Evolutionary conservation across 2,888 invertebrate genomes (phyloP).

Genomic region (Galerucella pusilla): DNA sequence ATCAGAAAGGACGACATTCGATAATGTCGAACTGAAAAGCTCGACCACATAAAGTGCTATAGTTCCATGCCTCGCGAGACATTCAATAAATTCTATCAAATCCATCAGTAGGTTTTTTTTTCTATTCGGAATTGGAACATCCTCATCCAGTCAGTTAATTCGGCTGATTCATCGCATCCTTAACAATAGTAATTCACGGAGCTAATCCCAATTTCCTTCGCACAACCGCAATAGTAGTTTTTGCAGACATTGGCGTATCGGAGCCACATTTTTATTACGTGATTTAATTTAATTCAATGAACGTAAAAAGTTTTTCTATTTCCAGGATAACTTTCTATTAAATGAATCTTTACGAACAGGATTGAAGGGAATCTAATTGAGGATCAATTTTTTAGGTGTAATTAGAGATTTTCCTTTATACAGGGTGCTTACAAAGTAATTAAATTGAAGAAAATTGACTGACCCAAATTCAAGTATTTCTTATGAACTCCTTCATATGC

Average conservation of each 20-base stretch:
- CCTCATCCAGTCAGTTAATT: conserved; percentile 40
- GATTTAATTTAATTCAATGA: conserved; percentile 16
- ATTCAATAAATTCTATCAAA: conserved; percentile 36
- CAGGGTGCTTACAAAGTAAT: no score
- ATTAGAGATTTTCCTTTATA: no score
- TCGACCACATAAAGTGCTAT: neutral
- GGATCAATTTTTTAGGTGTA: neutral
- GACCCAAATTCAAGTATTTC: conserved; percentile 89
- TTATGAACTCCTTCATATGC: conserved; percentile 93
- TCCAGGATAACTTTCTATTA: conserved; percentile 9
- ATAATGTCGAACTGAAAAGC: neutral
- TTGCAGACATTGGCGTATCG: conserved; percentile 25
- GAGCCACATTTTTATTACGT: conserved; percentile 13
- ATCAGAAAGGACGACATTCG: neutral
- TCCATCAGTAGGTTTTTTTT: conserved; percentile 32
- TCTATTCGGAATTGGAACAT: conserved; percentile 35
- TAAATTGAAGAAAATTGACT: conserved; percentile 51
- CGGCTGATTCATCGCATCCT: conserved; percentile 45
- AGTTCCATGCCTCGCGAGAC: conserved; percentile 9
- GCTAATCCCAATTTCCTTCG: conserved; percentile 47
- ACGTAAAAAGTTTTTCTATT: conserved; percentile 18
- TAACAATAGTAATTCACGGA: conserved; percentile 45
- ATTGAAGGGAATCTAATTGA: neutral
- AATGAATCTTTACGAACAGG: conserved; percentile 1
- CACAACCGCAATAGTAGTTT: conserved; percentile 28